These are phyloP conservation scores for Aramus guarauna DNA, from an alignment of 2,113 vertebrate genomes.

Conservation along the genomic window DNA sequence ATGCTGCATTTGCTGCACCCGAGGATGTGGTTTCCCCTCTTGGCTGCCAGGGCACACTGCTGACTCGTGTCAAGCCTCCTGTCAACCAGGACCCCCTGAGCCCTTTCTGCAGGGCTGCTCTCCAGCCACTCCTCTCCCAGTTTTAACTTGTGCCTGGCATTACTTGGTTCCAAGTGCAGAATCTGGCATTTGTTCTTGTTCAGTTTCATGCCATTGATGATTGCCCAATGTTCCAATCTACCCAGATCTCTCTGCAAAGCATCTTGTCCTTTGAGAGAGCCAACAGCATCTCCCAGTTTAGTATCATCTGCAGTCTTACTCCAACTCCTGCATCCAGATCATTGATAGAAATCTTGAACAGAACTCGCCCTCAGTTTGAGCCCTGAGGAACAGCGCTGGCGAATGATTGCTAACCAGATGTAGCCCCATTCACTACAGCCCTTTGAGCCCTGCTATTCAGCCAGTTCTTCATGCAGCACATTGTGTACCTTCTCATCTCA, in stretches of 20 bases:
- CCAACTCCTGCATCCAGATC: background rate
- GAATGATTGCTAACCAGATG: background rate
- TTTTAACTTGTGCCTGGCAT: background rate
- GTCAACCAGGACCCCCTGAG: too few species aligned
- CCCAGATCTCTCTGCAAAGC: background rate
- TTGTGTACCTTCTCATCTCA: background rate
- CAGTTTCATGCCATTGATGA: background rate
- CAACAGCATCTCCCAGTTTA: background rate
- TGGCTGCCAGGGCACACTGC: too few species aligned
- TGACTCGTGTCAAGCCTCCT: too few species aligned
- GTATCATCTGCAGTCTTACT: background rate
- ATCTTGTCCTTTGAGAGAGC: too few species aligned
- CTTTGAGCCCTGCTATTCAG: background rate
- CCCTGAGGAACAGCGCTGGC: too few species aligned
- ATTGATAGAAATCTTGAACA: background rate
- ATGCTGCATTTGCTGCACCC: too few species aligned
- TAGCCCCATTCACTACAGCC: too few species aligned
- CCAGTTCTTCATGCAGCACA: background rate
- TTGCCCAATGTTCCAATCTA: background rate
- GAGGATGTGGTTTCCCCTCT: too few species aligned
- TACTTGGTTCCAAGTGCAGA: background rate
- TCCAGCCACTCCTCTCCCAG: background rate
- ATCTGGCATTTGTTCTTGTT: background rate
- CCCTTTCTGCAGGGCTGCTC: background rate
- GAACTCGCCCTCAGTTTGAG: background rate